phyloP scores from a whole-genome alignment of 2,113 vertebrate species.

The Equus przewalskii region DNA sequence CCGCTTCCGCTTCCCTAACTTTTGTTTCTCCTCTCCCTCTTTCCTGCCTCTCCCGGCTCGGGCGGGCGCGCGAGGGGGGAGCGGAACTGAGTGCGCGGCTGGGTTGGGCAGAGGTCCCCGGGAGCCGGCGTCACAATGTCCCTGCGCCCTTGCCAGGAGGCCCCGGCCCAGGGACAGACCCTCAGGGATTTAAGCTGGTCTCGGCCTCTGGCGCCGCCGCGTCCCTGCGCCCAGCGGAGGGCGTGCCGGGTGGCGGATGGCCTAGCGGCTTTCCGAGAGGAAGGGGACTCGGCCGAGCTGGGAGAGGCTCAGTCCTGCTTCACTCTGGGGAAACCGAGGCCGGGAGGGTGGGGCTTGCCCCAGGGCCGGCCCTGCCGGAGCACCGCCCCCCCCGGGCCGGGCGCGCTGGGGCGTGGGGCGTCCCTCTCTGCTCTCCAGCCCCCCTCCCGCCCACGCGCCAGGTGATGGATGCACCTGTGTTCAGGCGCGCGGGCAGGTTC shows the following conservation, averaged over 20 bases:
- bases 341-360: not conserved
- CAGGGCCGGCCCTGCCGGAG: not conserved
- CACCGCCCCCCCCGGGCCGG: not conserved
- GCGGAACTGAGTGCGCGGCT: not conserved
- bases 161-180: not conserved
- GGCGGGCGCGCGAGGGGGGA: too few relatives aligned
- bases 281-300: not conserved
- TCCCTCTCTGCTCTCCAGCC: not conserved
- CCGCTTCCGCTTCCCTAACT: conserved; percentile 77
- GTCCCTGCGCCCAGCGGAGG: not conserved
- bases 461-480: not conserved
- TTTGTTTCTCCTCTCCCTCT: not conserved
- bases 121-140: conserved; percentile 24
- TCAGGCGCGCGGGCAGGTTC: not conserved
- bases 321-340: not conserved
- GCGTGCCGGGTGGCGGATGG: not conserved
- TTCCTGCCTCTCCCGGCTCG: conserved; percentile 51
- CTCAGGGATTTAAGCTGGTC: not conserved
- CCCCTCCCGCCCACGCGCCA: not conserved
- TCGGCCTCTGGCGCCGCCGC: not conserved
- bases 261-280: not conserved
- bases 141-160: not conserved
- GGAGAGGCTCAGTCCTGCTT: not conserved
- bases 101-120: not conserved
- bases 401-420: rapidly evolving